phyloP scores from a whole-genome alignment of 2,113 vertebrate genomes.

The Rhegmatorhina hoffmannsi region DNA sequence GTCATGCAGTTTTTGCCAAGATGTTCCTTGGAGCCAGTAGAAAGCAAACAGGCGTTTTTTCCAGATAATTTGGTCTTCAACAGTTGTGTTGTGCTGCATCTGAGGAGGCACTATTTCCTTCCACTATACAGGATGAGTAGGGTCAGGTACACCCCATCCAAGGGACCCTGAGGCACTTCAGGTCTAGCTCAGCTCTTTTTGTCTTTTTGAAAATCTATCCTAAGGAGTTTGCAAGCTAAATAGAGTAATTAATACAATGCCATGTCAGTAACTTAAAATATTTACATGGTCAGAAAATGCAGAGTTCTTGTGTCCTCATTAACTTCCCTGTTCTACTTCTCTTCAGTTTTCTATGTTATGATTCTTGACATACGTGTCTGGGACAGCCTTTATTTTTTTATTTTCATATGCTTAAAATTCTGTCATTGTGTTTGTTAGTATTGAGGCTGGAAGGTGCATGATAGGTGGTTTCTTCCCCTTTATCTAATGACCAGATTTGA shows the following conservation, averaged over 20 bases:
- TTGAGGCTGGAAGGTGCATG: background rate
- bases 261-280: background rate
- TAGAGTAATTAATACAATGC: background rate
- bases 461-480: background rate
- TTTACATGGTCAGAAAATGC: background rate
- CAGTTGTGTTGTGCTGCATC: background rate
- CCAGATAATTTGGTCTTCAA: background rate
- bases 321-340: background rate
- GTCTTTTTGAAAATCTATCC: background rate
- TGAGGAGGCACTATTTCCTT: background rate
- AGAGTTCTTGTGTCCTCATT: background rate
- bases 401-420: background rate
- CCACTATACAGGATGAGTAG: background rate
- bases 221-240: background rate
- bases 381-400: background rate
- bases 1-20: background rate
- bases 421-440: background rate
- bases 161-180: background rate
- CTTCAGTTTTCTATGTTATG: background rate
- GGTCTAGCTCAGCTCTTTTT: background rate
- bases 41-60: background rate
- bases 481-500: background rate
- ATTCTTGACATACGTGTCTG: background rate
- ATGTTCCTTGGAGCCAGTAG: background rate
- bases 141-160: background rate